Evolutionary conservation across 2,797 vertebrate genomes (phyloP).

Genomic region (Cirrhinus molitorella): DNA sequence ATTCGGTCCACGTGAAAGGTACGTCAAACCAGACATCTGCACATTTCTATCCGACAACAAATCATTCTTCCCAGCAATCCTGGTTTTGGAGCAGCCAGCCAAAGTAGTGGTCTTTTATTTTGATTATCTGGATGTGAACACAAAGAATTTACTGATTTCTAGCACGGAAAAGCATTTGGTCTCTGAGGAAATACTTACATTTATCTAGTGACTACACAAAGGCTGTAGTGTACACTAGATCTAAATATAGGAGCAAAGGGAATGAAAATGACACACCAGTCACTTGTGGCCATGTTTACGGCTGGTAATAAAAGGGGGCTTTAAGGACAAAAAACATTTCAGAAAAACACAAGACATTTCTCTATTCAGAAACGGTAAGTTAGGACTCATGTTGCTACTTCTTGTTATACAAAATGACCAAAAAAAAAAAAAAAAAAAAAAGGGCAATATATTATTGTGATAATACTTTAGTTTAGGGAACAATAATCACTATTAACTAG

Average conservation of each 20-base stretch:
- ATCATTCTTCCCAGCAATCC: neutral
- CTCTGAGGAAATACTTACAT: conserved; percentile 60
- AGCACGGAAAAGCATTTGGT: conserved; percentile 19
- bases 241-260: neutral
- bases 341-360: no score
- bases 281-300: neutral
- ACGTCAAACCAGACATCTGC: neutral
- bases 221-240: neutral
- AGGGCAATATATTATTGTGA: no score
- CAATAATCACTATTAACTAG: no score
- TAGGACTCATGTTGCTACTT: no score
- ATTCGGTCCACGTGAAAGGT: neutral
- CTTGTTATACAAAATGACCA: no score
- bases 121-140: no score
- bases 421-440: no score
- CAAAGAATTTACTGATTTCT: conserved; percentile 33
- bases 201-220: conserved; percentile 54
- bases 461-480: no score
- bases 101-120: neutral
- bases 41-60: neutral
- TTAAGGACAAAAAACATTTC: neutral
- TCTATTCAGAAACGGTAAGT: no score
- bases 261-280: neutral
- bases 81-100: neutral
- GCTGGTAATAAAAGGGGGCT: neutral